Evolutionary conservation across 1,140 invertebrate genomes (phyloP), one percentile per base, ranked within the genome.

Genomic region (Drosophila ercepeae): DNA sequence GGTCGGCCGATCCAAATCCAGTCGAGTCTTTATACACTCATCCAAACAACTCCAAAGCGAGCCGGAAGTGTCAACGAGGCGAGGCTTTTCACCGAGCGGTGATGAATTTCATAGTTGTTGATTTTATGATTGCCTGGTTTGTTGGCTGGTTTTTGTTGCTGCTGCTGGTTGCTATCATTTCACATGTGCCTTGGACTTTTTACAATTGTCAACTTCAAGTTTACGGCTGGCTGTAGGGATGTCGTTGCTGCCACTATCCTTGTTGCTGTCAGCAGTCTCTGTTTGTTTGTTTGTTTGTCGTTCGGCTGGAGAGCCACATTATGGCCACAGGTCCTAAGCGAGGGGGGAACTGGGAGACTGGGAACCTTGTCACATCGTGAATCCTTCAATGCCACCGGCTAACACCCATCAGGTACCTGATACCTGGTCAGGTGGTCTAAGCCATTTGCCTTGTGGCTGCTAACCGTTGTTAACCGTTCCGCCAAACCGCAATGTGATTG

Each of bases 101-200:
- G 89, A 90, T 90, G 82, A 90, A 89, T 90, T 90, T 90, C 88
- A 90, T 90, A 90, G 89, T 84, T 84, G 89, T 90, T 90, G 89
- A 90, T 89, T 90, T 89, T 88, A 90, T 90, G 88, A 88, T 90
- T 90, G 82, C 79, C 73, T 68, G n/a, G n/a, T 52, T 77, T 61
- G 71, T 42, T 61, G 21, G 25, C 29, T 52, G 13, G 42, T 41
- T 49, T 65, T 49, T 49, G 49, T 13, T 16, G 14, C 55, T 34
- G 11, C 21, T 23, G 54, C 32, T 45, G 48, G 44, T n/a, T 9
- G 25, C 18, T 16, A 29, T 48, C 46, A 34, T 36, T 50, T 77
- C 78, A 74, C 57, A 61, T 72, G 64, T 71, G 57, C 42, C 48
- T 68, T 25, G 48, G 48, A 52, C 58, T 86, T 69, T 89, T 79